A percentile compares a stretch with the other conserved stretches of the same genome.
Evolutionary conservation across 2,113 vertebrate genomes (phyloP).

Genomic region (Phodopus roborovskii): DNA sequence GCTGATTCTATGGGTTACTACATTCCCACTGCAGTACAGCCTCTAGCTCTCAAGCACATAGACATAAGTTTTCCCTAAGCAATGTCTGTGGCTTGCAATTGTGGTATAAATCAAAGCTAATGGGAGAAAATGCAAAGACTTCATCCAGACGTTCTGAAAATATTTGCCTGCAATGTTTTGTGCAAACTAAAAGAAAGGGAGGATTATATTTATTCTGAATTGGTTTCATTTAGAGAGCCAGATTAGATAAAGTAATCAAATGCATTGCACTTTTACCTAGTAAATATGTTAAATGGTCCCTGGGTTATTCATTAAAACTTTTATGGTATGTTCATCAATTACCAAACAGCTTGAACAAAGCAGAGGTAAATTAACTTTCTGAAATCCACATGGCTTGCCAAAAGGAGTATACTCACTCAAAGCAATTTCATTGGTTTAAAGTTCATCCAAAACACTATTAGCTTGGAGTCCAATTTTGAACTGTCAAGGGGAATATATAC

Average conservation of each 20-base stretch:
- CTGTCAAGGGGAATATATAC: conserved; percentile 90
- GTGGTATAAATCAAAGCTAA: conserved; percentile 80
- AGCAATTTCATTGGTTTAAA: conserved; percentile 87
- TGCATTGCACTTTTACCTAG: conserved; percentile 83
- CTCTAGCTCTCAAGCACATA: conserved; percentile 38
- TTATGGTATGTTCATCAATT: conserved; percentile 87
- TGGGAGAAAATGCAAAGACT: conserved; percentile 70
- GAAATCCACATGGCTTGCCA: conserved; percentile 84
- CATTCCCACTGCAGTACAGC: conserved; percentile 66
- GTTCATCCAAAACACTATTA: conserved; percentile 89
- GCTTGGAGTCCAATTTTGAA: conserved; percentile 89
- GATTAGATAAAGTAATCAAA: conserved; percentile 84
- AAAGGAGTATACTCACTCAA: conserved; percentile 85
- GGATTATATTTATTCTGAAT: conserved; percentile 60
- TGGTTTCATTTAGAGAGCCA: conserved; percentile 62
- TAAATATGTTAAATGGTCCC: conserved; percentile 87
- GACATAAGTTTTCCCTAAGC: conserved; percentile 74
- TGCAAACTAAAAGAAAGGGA: conserved; percentile 8
- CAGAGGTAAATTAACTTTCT: conserved; percentile 88
- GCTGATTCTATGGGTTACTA: conserved; percentile 77
- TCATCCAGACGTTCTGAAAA: conserved; percentile 72
- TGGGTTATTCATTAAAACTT: conserved; percentile 88
- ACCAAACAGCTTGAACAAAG: conserved; percentile 89
- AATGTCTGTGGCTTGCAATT: conserved; percentile 53
- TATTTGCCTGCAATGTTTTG: conserved; percentile 73